phyloP scores from a whole-genome alignment of 1,140 invertebrate genomes.

The Drosophila subobscura region DNA sequence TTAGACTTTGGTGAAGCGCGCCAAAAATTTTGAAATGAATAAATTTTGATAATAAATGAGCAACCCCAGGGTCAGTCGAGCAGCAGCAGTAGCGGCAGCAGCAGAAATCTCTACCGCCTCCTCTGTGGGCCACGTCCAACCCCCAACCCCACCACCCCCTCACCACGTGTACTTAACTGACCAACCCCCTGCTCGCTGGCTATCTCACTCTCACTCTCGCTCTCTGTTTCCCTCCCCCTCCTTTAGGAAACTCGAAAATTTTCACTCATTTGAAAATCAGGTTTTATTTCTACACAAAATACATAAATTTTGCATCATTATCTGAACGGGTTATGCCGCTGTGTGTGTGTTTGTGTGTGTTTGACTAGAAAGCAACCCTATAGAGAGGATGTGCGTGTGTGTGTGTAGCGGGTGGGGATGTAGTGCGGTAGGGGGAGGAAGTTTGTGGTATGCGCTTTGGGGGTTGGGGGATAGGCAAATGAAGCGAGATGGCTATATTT shows the following conservation, averaged over 20 bases:
- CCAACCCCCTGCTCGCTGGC: conserved; percentile 9
- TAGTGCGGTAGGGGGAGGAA: neutral
- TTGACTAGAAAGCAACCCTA: conserved; percentile 29
- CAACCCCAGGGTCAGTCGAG: conserved; percentile 19
- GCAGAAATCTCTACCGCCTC: too few species aligned
- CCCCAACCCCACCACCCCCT: too few species aligned
- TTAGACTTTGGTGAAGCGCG: conserved; percentile 12
- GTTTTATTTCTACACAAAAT: conserved; percentile 83
- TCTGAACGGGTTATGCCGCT: conserved; percentile 44
- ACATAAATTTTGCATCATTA: conserved; percentile 83
- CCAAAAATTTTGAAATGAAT: conserved; percentile 15
- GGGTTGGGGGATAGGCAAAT: conserved; percentile 49
- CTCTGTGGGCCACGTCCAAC: too few species aligned
- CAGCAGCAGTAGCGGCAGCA: too few species aligned
- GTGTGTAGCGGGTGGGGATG: neutral
- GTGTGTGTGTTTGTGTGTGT: conserved; percentile 3
- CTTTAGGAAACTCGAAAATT: conserved; percentile 31
- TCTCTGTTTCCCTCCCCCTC: neutral
- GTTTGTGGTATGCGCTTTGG: conserved; percentile 5
- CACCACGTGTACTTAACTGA: conserved; percentile 10
- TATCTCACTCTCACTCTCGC: neutral
- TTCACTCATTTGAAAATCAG: conserved; percentile 79
- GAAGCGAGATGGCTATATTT: conserved; percentile 72
- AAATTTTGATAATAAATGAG: conserved; percentile 40
- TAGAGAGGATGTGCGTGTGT: neutral